phyloP scores from a whole-genome alignment of 1,140 invertebrate genomes.

The Drosophila repletoides region DNA sequence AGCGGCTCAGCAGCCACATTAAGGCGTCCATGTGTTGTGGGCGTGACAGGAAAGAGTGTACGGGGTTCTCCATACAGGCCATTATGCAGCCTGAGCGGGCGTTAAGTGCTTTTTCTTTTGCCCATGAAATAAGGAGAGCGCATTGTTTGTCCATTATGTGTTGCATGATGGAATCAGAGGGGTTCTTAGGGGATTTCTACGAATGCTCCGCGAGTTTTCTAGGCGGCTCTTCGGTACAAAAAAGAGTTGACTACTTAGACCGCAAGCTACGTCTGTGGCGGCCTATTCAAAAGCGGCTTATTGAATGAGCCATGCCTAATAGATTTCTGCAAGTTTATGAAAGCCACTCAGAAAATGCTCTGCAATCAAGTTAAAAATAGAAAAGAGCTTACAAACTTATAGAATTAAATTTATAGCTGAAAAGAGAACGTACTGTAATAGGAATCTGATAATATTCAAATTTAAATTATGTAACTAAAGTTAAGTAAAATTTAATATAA shows the following conservation, averaged over 20 bases:
- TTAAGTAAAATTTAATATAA: too few relatives aligned
- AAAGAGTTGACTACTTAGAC: neutral
- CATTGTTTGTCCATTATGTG: conserved; percentile 59
- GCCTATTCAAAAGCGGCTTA: conserved; percentile 2
- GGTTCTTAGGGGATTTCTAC: too few relatives aligned
- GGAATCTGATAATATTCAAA: too few relatives aligned
- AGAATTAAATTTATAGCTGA: neutral
- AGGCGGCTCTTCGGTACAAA: too few relatives aligned
- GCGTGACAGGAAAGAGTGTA: neutral
- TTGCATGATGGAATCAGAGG: too few relatives aligned
- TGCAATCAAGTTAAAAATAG: too few relatives aligned
- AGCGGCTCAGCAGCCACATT: conserved; percentile 51
- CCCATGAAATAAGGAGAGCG: conserved; percentile 31
- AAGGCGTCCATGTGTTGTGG: conserved; percentile 46
- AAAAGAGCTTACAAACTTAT: too few relatives aligned
- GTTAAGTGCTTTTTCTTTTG: conserved; percentile 71
- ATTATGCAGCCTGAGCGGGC: conserved; percentile 44
- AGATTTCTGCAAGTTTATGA: neutral
- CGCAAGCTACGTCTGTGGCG: neutral
- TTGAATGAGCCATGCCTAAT: conserved; percentile 5
- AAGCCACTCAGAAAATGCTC: neutral
- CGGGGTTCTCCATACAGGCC: conserved; percentile 13
- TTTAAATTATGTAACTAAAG: too few relatives aligned
- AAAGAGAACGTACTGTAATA: neutral
- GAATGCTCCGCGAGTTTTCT: too few relatives aligned